phyloP scores from a whole-genome alignment of 92 coral and sea anemone species.

The Zoanthus sociatus region DNA sequence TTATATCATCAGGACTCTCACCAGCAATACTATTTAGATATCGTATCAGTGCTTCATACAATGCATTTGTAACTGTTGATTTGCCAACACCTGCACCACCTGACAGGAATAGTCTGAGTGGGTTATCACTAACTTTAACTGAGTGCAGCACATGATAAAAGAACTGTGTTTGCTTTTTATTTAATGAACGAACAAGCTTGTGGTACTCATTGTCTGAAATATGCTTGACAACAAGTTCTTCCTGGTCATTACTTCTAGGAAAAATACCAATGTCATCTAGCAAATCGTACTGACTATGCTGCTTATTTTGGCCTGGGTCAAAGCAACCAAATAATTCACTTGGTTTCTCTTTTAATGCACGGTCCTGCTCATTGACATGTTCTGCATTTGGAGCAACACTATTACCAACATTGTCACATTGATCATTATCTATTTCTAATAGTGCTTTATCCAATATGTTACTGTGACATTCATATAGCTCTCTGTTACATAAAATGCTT shows the following conservation, averaged over 20 bases:
- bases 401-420: conserved; percentile 3
- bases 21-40: conserved; percentile 60
- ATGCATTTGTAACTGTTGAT: conserved; percentile 51
- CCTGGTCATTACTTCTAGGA: conserved; percentile 58
- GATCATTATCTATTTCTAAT: too few relatives aligned
- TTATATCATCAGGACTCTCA: conserved; percentile 67
- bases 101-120: conserved; percentile 50
- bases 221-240: conserved; percentile 45
- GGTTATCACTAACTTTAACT: conserved; percentile 39
- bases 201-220: conserved; percentile 43
- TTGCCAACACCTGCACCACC: conserved; percentile 74
- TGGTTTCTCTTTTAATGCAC: conserved; percentile 2
- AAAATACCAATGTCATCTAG: conserved; percentile 67
- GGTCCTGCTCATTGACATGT: not conserved
- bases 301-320: conserved; percentile 42
- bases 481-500: not conserved
- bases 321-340: conserved; percentile 55
- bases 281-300: conserved; percentile 64
- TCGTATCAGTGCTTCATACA: conserved; percentile 62
- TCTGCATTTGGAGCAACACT: not conserved
- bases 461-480: not conserved
- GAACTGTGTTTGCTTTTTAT: conserved; percentile 58
- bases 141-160: conserved; percentile 53
- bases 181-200: conserved; percentile 54
- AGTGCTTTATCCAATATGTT: too few relatives aligned